Percentiles rank a stretch among this genome's conserved stretches.
Conservation (phyloP, 1,140 invertebrate genomes). For the Drosophila mojavensis region DNA sequence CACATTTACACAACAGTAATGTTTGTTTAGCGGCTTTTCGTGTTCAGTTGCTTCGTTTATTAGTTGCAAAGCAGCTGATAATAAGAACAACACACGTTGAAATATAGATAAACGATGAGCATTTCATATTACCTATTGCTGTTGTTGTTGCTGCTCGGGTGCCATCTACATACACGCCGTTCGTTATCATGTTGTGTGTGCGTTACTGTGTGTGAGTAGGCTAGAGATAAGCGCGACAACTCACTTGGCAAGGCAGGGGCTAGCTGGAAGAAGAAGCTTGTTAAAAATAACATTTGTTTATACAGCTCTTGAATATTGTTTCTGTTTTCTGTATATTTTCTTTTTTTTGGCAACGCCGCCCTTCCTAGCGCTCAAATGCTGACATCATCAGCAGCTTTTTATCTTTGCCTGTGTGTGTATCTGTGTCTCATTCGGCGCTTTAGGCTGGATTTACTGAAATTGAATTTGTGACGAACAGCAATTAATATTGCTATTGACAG, state of each 20-base stretch:
- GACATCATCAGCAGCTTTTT: conserved; percentile 35
- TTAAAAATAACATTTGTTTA: conserved; percentile 57
- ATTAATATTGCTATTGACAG: conserved; percentile 1
- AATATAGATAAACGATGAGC: conserved; percentile 55
- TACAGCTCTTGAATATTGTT: conserved; percentile 27
- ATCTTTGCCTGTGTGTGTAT: conserved; percentile 3
- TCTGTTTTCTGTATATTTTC: not conserved
- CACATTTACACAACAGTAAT: conserved; percentile 26
- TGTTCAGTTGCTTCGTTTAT: conserved; percentile 12
- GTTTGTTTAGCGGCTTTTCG: conserved; percentile 49
- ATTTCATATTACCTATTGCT: conserved; percentile 6
- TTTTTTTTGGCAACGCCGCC: conserved; percentile 32
- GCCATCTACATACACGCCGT: conserved; percentile 33
- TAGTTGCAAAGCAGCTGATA: conserved; percentile 27
- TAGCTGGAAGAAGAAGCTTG: conserved; percentile 19
- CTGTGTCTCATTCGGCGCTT: not conserved
- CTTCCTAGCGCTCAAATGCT: conserved; percentile 25
- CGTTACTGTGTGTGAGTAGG: not conserved
- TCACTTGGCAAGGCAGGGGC: conserved; percentile 29
- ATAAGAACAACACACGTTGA: conserved; percentile 32
- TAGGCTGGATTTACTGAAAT: conserved; percentile 27
- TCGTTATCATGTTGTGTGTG: conserved; percentile 50
- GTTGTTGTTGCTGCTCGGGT: conserved; percentile 4
- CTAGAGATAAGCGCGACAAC: conserved; percentile 58
- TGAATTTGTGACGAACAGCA: conserved; percentile 15